phyloP scores from a whole-genome alignment of 2,113 vertebrate genomes.

The Myotis davidii region DNA sequence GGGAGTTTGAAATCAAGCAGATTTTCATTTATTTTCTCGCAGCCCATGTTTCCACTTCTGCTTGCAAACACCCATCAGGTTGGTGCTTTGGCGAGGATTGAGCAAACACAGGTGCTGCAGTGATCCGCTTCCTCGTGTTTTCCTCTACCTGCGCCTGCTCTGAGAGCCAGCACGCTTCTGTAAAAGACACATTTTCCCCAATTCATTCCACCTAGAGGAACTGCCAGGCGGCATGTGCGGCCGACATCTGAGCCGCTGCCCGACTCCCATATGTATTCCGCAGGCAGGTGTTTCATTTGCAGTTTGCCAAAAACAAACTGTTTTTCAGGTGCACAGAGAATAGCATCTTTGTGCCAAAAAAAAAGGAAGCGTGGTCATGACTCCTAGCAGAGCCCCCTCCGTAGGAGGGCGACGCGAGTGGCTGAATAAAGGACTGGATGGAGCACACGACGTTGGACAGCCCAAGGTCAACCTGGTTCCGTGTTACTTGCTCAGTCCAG shows the following conservation, averaged over 20 bases:
- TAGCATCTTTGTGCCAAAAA: constrained; percentile 34
- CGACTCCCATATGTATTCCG: constrained; percentile 31
- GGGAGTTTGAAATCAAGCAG: neutral
- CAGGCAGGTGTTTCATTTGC: constrained; percentile 74
- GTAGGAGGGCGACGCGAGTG: neutral
- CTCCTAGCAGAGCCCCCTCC: neutral
- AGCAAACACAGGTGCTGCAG: constrained; percentile 77
- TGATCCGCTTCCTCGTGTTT: constrained; percentile 47
- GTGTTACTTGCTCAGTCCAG: neutral
- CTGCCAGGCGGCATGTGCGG: constrained; percentile 32
- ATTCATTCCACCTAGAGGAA: constrained; percentile 59
- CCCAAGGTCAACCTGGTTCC: neutral
- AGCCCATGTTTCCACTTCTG: constrained; percentile 47
- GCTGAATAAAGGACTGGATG: neutral
- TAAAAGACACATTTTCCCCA: constrained; percentile 64
- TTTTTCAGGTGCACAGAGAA: constrained; percentile 62
- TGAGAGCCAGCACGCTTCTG: constrained; percentile 58
- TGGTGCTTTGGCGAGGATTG: constrained; percentile 66
- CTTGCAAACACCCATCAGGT: constrained; percentile 15
- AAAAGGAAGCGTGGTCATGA: constrained; percentile 19
- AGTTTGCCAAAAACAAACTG: constrained; percentile 68
- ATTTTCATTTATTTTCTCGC: constrained; percentile 56
- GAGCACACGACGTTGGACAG: neutral
- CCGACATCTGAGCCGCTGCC: neutral
- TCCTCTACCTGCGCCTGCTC: constrained; percentile 26